Conservation (phyloP, 2,113 vertebrate genomes). For the Calidris pygmaea region DNA sequence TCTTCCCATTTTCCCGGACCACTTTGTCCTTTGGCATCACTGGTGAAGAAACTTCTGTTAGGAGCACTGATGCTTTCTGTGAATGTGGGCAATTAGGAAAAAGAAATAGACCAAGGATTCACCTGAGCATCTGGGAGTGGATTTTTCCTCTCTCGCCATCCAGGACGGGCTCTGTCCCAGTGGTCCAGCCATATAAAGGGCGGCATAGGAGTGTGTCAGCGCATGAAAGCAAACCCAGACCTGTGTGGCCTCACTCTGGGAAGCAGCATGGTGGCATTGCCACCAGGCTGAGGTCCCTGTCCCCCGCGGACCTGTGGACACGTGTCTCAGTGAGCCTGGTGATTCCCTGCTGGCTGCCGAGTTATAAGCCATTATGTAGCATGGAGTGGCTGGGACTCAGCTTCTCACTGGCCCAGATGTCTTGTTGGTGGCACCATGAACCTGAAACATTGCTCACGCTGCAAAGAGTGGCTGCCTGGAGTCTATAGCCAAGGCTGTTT, state of each 20-base stretch:
- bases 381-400: background rate
- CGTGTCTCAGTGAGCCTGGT: rapidly evolving
- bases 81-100: background rate
- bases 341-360: background rate
- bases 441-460: rapidly evolving
- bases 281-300: rapidly evolving
- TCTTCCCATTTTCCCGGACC: background rate
- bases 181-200: background rate
- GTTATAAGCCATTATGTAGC: background rate
- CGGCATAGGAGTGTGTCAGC: background rate
- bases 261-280: background rate
- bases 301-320: rapidly evolving
- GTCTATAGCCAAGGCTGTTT: background rate
- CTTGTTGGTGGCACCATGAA: background rate
- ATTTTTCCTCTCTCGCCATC: background rate
- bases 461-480: background rate
- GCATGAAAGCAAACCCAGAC: background rate
- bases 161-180: background rate
- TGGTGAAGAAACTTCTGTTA: background rate
- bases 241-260: background rate
- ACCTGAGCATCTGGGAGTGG: background rate
- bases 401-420: background rate
- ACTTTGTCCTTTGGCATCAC: background rate
- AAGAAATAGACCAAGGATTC: background rate
- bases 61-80: background rate